Conservation (phyloP, 2,113 vertebrate species). For the Petaurus breviceps region DNA sequence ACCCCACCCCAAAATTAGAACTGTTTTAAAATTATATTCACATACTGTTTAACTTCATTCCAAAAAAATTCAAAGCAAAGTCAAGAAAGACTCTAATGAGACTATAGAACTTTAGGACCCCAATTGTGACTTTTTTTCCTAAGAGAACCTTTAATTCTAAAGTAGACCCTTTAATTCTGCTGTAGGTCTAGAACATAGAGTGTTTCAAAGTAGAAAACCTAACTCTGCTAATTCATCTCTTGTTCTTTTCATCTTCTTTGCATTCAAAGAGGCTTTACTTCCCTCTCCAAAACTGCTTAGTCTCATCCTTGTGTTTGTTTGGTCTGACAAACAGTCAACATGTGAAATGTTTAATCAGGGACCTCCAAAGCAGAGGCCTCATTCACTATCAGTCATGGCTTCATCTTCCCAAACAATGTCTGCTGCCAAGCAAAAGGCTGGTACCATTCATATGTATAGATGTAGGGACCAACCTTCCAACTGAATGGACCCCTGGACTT, state of each 20-base stretch:
- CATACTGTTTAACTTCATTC: constrained; percentile 22
- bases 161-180: constrained; percentile 27
- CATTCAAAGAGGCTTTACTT: constrained; percentile 17
- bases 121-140: constrained; percentile 29
- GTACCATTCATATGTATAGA: neutral
- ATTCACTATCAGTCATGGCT: neutral
- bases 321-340: constrained; percentile 39
- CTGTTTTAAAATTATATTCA: constrained; percentile 5
- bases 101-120: neutral
- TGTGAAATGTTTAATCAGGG: constrained; percentile 58
- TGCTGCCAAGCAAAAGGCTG: neutral
- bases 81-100: neutral
- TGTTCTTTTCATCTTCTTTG: constrained; percentile 7
- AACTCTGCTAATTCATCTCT: constrained; percentile 29
- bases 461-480: neutral
- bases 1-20: neutral
- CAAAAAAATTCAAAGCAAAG: constrained; percentile 40
- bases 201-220: constrained; percentile 30
- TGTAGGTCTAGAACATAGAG: neutral
- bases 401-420: neutral
- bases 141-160: constrained; percentile 27
- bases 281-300: constrained; percentile 4
- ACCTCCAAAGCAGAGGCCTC: constrained; percentile 61
- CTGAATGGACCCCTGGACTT: neutral
- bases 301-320: constrained; percentile 38